These are phyloP conservation scores for Momotus momota DNA, from an alignment of 2,797 vertebrate genomes.

Conservation along the genomic window DNA sequence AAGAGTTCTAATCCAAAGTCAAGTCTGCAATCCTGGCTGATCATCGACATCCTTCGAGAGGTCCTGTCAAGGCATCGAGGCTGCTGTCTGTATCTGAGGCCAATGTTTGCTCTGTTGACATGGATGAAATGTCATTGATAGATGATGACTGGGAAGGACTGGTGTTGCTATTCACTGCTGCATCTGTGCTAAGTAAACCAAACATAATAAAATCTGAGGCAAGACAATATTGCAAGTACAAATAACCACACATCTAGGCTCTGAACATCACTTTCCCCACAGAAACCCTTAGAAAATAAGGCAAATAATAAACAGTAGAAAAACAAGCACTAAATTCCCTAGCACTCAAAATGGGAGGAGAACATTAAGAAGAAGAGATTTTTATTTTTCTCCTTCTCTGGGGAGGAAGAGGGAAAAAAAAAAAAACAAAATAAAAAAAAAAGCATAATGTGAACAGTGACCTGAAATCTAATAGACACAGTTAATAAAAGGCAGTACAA, in stretches of 20 bases:
- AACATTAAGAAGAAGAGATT: background rate
- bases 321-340: background rate
- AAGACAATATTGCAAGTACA: constrained; percentile 53
- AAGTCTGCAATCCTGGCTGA: constrained; percentile 55
- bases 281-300: background rate
- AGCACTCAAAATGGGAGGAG: background rate
- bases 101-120: constrained; percentile 98
- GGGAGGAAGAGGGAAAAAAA: background rate
- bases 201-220: constrained; percentile 82
- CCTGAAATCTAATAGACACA: background rate
- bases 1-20: constrained; percentile 63
- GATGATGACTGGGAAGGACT: constrained; percentile 95
- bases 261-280: background rate
- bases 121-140: constrained; percentile 98
- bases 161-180: constrained; percentile 87
- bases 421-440: background rate
- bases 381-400: background rate
- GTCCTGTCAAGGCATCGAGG: constrained; percentile 92
- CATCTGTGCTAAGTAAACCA: constrained; percentile 88
- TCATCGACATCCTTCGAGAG: constrained; percentile 93
- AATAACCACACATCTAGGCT: background rate
- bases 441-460: background rate
- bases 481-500: background rate
- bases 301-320: background rate
- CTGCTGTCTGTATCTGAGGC: constrained; percentile 98